A percentile compares a stretch with the other conserved stretches of the same genome.
Evolutionary conservation across 1,140 invertebrate genomes (phyloP).

Genomic region (Homarus americanus): DNA sequence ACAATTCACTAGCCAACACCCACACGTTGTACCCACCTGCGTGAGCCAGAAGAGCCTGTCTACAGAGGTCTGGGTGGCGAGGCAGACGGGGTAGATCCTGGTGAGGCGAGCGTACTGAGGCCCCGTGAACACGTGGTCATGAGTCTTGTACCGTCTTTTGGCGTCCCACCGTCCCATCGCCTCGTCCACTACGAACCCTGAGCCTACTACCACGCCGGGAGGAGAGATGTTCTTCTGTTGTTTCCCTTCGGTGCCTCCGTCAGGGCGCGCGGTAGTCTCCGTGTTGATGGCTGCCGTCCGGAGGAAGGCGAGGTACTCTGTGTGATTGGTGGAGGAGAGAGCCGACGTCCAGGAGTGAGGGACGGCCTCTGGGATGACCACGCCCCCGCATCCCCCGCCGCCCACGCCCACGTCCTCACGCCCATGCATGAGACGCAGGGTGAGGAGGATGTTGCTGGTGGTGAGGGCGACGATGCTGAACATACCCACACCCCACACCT

Average conservation of each 20-base stretch:
- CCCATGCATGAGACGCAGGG: slow-evolving; percentile 60
- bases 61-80: slow-evolving; percentile 91
- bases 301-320: slow-evolving; percentile 69
- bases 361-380: not conserved
- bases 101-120: slow-evolving; percentile 41
- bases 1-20: no score
- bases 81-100: slow-evolving; percentile 82
- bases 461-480: slow-evolving; percentile 67
- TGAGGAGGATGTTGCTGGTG: slow-evolving; percentile 72
- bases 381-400: not conserved
- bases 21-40: slow-evolving; percentile 33
- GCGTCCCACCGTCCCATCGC: slow-evolving; percentile 86
- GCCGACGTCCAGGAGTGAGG: slow-evolving; percentile 38
- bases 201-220: slow-evolving; percentile 19
- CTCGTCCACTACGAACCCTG: slow-evolving; percentile 80
- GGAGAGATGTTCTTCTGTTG: not conserved
- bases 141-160: slow-evolving; percentile 84
- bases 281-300: slow-evolving; percentile 53
- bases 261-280: not conserved
- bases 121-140: slow-evolving; percentile 86
- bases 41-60: slow-evolving; percentile 88
- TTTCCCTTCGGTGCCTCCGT: not conserved
- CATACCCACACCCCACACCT: slow-evolving; percentile 71
- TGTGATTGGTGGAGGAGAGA: slow-evolving; percentile 52
- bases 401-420: slow-evolving; percentile 36